Base-by-base conservation (phyloP, 1,140 invertebrate genomes). In the Ladona fulva region DNA sequence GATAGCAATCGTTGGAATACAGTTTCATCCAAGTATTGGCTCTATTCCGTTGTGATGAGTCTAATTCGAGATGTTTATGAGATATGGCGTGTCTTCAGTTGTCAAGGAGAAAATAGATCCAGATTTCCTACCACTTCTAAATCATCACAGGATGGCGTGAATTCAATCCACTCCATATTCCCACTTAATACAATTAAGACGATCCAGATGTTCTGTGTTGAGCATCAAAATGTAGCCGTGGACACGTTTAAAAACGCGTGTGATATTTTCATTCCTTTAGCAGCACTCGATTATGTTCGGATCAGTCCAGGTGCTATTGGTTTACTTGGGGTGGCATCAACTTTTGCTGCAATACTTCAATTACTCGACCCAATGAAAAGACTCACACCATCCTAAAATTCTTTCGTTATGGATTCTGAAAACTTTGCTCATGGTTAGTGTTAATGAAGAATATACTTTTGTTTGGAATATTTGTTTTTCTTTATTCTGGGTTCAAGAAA, bases 211-310 rank as follows among this genome's bases (percentile, higher is more conserved):
- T 66, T 66, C n/a, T 66, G 14, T 16, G n/a, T 16, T 3, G 52
- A 66, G 5, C 3, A 66, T 66, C 52, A 66, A 66, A 22, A 66
- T 66, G n/a, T 66, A 6, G 52, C 52, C n/a, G 87, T 95, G 75
- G 94, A 96, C 84, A 92, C 92, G 3, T 80, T 94, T 5, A 96
- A 95, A 83, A 96, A 96, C 88, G 84, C 87, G n/a, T 94, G 92
- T 86, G 95, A 97, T 84, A 82, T 96, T 42, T 92, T 94, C 77
- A 92, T 97, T 82, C 94, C 94, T 0, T 84, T 96, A 74, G 91
- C 92, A 77, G 90, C 91, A 74, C 85, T 96, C 78, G 93, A 93
- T 0, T 90, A 92, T 82, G 88, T 91, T 0, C 92, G 91, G 80
- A 83, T 95, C 0, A 93, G 90, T 80, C 91, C 93, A 10, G 90